Conservation (phyloP, 2,888 invertebrate genomes). For the Prostheceraeus crozeri region DNA sequence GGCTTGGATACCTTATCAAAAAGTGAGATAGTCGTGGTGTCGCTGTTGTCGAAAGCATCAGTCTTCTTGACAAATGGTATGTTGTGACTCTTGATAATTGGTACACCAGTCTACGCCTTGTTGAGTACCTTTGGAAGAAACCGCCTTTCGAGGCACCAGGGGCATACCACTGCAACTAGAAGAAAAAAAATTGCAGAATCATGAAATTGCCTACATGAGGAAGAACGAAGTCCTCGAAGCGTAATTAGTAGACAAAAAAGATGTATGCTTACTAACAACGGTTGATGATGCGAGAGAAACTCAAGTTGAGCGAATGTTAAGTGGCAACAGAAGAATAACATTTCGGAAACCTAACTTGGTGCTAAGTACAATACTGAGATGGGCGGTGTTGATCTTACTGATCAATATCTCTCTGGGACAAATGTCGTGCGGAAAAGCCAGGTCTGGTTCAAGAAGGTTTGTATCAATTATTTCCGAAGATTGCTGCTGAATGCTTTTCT, state of each 20-base stretch:
- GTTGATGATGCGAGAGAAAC: not conserved
- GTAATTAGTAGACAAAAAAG: not conserved
- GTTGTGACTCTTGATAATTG: conserved; percentile 16
- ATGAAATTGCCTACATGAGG: not conserved
- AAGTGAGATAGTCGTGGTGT: conserved; percentile 15
- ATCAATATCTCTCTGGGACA: not conserved
- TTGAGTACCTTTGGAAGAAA: not conserved
- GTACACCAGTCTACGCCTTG: conserved; percentile 11
- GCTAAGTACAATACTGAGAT: not conserved
- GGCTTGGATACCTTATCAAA: not conserved
- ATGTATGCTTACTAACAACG: conserved; percentile 4
- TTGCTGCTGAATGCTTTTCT: conserved; percentile 12
- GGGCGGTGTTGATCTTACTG: conserved; percentile 26
- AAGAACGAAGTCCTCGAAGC: not conserved
- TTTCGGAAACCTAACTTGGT: not conserved
- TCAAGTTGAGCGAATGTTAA: not conserved
- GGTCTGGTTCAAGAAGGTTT: conserved; percentile 13
- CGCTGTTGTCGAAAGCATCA: conserved; percentile 3
- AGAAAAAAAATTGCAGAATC: not conserved
- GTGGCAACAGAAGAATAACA: not conserved
- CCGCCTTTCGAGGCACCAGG: not conserved
- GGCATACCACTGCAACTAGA: not conserved
- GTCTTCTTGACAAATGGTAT: conserved; percentile 18
- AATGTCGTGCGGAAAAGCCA: not conserved
- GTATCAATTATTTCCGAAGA: conserved; percentile 4